Evolutionary conservation across 2,113 vertebrate species (phyloP), one percentile per base, ranked within the genome.

Genomic region (Haliaeetus leucogaster): DNA sequence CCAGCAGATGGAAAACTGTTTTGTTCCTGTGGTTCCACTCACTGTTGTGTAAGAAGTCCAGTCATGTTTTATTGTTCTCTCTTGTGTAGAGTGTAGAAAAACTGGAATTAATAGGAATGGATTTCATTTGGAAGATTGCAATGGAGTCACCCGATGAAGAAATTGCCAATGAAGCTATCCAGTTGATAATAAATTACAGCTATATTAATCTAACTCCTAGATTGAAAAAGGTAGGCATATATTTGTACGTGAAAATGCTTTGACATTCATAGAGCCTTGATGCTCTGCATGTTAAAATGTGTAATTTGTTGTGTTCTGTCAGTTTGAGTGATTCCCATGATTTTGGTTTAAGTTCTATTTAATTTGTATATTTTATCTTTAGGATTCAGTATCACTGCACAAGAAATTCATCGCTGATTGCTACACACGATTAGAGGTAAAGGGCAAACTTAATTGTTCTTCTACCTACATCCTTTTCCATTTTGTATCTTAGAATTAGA

Each of bases 371-470:
- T 97, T 82, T 70, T 81, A 17, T 55, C 95, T 92, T 40, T 90
- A 99, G 99, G 99, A 99, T 98, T 99, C 99, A 2, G 99, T 99
- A 27, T 99, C 99, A 42, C 98, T 99, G 95, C 99, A 99, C 98
- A 99, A 99, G 98, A 99, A 99, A 96, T 99, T 99, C 92, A 99
- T 99, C 89, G 99, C 99, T 82, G 99, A 99, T 98, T 99, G 99
- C 97, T 99, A 99, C 92, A 99, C 99, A 61, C 98, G 99, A 96
- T 97, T 99, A 87, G 99, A 99, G 98, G 99, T 99, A 94, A 98
- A 98, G 82, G 84, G 61, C 59, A 45, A 29, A 78, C 59, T 68
- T 42, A 42, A 16, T 68, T 80, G 4, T 91, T 93, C 71, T 82
- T 52, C 0, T 84, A 59, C 70, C 77, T 71, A 36, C 13, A 61